These are phyloP conservation scores for Drosophila pseudoananassae DNA, from an alignment of 1,140 invertebrate genomes.

Conservation along the genomic window DNA sequence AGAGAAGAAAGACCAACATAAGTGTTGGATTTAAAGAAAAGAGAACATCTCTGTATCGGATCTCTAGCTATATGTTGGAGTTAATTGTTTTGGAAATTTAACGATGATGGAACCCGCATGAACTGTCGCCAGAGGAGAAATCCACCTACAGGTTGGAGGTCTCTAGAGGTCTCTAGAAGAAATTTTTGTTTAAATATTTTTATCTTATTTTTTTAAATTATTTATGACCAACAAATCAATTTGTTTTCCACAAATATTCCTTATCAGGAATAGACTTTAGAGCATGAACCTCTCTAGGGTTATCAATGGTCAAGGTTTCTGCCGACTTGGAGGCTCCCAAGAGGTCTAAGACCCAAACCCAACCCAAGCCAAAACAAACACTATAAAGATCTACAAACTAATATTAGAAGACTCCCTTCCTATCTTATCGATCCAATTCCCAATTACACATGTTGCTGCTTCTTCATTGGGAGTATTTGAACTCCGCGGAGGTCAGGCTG, in stretches of 20 bases:
- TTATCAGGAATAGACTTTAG: not conserved
- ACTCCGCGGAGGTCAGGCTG: conserved; percentile 19
- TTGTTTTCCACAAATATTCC: not conserved
- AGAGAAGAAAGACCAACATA: conserved; percentile 16
- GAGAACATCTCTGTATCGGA: conserved; percentile 6
- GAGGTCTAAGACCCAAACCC: conserved; percentile 29
- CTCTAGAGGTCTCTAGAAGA: no score
- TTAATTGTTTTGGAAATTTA: conserved; percentile 21
- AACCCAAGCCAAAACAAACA: conserved; percentile 9
- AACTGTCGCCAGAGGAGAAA: conserved; percentile 36
- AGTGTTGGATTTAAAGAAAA: not conserved
- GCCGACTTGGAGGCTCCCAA: not conserved
- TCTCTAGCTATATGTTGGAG: not conserved
- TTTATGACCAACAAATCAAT: not conserved
- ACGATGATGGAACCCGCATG: conserved; percentile 37
- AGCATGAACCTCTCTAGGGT: not conserved
- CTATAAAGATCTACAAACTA: not conserved
- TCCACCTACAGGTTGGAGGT: conserved; percentile 9
- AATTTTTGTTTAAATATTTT: not conserved
- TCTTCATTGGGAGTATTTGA: conserved; percentile 13
- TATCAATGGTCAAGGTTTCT: conserved; percentile 23
- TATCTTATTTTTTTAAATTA: not conserved
- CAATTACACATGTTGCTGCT: conserved; percentile 37
- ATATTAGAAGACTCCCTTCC: not conserved
- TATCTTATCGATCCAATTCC: conserved; percentile 30